These are phyloP conservation scores for Crossoptilon crossoptilon DNA, from an alignment of 2,797 vertebrate genomes.

Conservation along the genomic window DNA sequence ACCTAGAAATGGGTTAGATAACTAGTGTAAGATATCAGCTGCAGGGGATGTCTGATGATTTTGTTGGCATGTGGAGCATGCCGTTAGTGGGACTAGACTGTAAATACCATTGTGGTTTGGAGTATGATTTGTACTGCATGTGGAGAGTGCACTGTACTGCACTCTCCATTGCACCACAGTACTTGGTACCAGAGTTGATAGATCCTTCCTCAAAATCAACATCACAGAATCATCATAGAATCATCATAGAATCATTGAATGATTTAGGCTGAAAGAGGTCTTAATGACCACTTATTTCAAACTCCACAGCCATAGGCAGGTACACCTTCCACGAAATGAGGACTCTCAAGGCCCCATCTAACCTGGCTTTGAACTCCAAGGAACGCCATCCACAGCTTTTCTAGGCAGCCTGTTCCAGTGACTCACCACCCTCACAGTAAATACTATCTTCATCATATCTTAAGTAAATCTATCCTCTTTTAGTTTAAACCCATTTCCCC, in stretches of 20 bases:
- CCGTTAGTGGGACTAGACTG: neutral
- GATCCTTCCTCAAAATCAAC: neutral
- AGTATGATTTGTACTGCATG: neutral
- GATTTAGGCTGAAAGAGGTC: neutral
- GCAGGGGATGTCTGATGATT: neutral
- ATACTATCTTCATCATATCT: neutral
- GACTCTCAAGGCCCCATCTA: neutral
- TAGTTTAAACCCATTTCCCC: neutral
- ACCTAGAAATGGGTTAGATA: neutral
- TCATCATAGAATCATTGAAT: neutral
- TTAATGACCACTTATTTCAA: neutral
- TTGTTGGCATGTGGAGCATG: neutral
- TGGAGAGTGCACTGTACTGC: no score
- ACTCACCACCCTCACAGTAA: neutral
- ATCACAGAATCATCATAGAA: neutral
- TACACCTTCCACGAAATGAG: neutral
- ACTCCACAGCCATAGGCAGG: neutral
- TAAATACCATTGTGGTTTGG: neutral
- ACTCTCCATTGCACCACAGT: neutral
- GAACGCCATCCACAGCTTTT: neutral
- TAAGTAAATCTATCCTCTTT: neutral
- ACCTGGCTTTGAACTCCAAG: neutral
- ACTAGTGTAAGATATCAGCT: neutral
- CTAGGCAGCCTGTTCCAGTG: neutral
- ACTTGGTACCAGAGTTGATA: rapidly evolving